These are phyloP conservation scores for Camponotus vicinus DNA, from an alignment of 1,140 invertebrate genomes.

Conservation along the genomic window DNA sequence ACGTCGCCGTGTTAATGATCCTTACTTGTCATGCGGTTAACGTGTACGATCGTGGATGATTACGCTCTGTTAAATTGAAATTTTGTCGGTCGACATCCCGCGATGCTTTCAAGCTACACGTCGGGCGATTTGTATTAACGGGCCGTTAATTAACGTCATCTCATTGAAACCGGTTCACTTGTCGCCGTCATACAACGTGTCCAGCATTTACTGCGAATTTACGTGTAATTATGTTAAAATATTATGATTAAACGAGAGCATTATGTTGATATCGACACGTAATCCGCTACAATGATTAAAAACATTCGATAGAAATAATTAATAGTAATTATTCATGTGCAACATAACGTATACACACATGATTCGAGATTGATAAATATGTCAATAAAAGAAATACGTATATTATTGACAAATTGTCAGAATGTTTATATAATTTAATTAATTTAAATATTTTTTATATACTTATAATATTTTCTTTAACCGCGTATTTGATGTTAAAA, in stretches of 20 bases:
- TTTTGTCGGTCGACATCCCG: slow-evolving; percentile 65
- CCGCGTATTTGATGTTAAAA: not conserved
- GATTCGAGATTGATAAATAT: too few relatives aligned
- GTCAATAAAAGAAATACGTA: not conserved
- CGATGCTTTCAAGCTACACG: slow-evolving; percentile 54
- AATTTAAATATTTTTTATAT: slow-evolving; percentile 18
- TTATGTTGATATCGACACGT: slow-evolving; percentile 58
- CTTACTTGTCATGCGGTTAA: slow-evolving; percentile 64
- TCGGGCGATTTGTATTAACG: slow-evolving; percentile 75
- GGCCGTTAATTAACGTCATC: slow-evolving; percentile 77
- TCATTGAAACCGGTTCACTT: slow-evolving; percentile 78
- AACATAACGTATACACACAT: not conserved
- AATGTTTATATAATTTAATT: not conserved
- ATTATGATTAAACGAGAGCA: slow-evolving; percentile 67
- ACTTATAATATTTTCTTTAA: not conserved
- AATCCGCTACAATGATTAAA: slow-evolving; percentile 20
- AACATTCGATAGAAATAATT: slow-evolving; percentile 14
- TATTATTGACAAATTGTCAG: not conserved
- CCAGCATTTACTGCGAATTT: slow-evolving; percentile 12
- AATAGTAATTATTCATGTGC: slow-evolving; percentile 11
- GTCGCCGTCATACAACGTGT: slow-evolving; percentile 54
- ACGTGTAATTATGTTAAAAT: slow-evolving; percentile 75
- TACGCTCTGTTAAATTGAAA: slow-evolving; percentile 79
- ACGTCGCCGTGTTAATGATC: slow-evolving; percentile 75
- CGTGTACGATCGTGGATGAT: slow-evolving; percentile 72